Base-by-base conservation (phyloP, 2,888 invertebrate genomes). In the Nephrotoma flavescens region DNA sequence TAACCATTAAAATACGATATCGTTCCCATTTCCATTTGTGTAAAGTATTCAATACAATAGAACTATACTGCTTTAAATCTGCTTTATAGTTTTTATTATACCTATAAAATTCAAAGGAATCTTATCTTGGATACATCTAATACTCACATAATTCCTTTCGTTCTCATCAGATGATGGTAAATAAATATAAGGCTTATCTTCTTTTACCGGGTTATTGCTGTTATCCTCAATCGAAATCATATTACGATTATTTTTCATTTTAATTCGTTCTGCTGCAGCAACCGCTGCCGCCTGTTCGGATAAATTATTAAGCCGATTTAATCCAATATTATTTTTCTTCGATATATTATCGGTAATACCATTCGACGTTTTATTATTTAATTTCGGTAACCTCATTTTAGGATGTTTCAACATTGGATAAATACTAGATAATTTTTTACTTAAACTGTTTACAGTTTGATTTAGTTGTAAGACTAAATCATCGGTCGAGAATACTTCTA, bases 401-500 rank as follows among this genome's bases (percentile, higher is more conserved):
- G 92, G 92, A 89, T 92, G 92, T 86, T 91, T 91, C 0, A 85
- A 85, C 84, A 42, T 42, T 45, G 85, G 85, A 85, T 44, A 85
- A 15, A 85, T 85, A 15, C 42, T 41, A 7, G 42, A 44, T 44
- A 85, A 19, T 44, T 85, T 85, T 45, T 85, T 85, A 45, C 19
- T 85, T 19, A 85, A 19, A 85, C 19, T 85, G 91, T 94, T 90
- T 47, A 90, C 90, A 5, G 91, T 91, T 86, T 90, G 91, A 89
- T 91, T 92, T 0, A 92, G 88, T 85, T 90, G 91, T 4, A 92
- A 89, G 86, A 91, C 90, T 85, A 92, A 87, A 86, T 92, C 92
- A 88, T 91, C 91, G 88, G 96, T 96, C 89, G 93, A 94, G 89
- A 96, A 96, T 5, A 96, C 90, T n/a, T 94, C 92, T 86, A 93